Percentiles rank a stretch among this genome's conserved stretches.
These are phyloP conservation scores for Paedocypris sp. DNA, from an alignment of 2,113 vertebrate species.

Conservation along the genomic window DNA sequence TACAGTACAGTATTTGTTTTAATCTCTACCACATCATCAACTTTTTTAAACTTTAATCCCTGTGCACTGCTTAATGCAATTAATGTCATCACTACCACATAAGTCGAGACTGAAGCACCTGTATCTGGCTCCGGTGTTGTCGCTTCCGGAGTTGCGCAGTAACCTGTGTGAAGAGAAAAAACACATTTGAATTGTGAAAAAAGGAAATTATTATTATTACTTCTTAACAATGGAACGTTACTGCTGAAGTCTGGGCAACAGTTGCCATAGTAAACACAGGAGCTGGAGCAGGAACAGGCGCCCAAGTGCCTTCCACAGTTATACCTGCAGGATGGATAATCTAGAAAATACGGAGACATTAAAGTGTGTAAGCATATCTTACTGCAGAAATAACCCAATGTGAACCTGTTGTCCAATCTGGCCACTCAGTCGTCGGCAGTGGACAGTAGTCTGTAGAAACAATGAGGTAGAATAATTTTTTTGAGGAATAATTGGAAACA, in stretches of 20 bases:
- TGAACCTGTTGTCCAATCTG: not conserved
- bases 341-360: not conserved
- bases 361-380: not conserved
- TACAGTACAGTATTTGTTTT: no score
- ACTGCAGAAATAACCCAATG: no score
- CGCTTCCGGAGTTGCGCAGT: not conserved
- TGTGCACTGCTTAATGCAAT: no score
- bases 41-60: no score
- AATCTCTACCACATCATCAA: no score
- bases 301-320: constrained; percentile 40
- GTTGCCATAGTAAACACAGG: constrained; percentile 37
- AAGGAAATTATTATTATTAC: no score
- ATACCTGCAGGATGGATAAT: not conserved
- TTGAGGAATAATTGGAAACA: no score
- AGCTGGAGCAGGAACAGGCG: constrained; percentile 48
- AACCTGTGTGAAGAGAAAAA: not conserved
- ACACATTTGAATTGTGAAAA: not conserved
- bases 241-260: constrained; percentile 42
- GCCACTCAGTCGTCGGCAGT: not conserved
- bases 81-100: no score
- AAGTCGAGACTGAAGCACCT: no score
- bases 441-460: not conserved
- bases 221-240: not conserved
- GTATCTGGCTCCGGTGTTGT: not conserved
- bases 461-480: not conserved